Evolutionary conservation across 2,888 invertebrate genomes (phyloP), one percentile per base, ranked within the genome.

Genomic region (Limenitis camilla): DNA sequence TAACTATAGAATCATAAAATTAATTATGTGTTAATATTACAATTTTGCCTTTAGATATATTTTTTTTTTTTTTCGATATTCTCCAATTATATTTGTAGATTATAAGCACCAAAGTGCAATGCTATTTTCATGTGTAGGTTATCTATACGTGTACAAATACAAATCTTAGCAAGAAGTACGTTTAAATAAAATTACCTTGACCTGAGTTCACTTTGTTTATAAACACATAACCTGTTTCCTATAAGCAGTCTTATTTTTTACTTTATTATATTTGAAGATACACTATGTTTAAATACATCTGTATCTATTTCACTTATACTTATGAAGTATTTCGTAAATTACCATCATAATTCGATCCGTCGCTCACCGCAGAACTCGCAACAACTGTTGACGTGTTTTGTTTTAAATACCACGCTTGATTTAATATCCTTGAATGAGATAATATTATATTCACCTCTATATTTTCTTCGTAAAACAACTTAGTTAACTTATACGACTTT

Each of bases 331-430:
- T 40, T 42, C 41, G 19, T 11, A 19, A 44, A 28, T 32, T 43
- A n/a, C 11, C 1, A 28, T 44, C 28, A 38, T 19, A 44, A 39
- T 50, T 40, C 29, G 42, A 32, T 50, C 32, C 9, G 44, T 29
- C 32, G 44, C 33, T 30, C 32, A 44, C 33, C 50, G 31, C 39
- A 43, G 49, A 50, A 50, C 28, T 44, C 28, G 31, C 50, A 44
- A 8, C 43, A 40, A 40, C 35, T 51, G 44, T 40, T 51, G 33
- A 30, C 40, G 45, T 32, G 40, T 40, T 51, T 49, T 45, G 40
- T 51, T 51, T 51, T 51, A 44, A 51, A 51, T 45, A 51, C 44
- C 38, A 39, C 44, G 33, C 40, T 30, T 44, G 44, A 40, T 9
- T 44, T 39, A 28, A 30, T 43, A 50, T n/a, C 50, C 43, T 50